A percentile compares a stretch with the other conserved stretches of the same genome.
phyloP scores from a whole-genome alignment of 2,113 vertebrate genomes.

The Megaceryle torquata region DNA sequence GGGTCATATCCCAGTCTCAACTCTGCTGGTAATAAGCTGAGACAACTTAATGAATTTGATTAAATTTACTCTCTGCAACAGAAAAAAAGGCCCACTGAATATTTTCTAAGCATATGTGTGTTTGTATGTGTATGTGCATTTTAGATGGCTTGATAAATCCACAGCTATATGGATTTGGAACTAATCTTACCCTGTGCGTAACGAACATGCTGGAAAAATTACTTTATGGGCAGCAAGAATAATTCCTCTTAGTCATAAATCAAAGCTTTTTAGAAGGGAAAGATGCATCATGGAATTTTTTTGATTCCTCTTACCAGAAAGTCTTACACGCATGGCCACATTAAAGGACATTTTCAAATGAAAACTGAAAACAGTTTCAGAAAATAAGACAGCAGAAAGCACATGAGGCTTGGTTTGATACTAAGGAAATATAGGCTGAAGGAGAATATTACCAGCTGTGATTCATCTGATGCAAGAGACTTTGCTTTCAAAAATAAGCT shows the following conservation, averaged over 20 bases:
- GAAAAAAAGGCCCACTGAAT: not conserved
- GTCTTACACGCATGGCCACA: constrained; percentile 4
- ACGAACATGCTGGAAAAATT: constrained; percentile 54
- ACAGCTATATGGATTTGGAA: constrained; percentile 57
- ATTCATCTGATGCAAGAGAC: constrained; percentile 50
- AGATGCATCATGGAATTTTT: constrained; percentile 32
- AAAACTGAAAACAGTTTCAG: constrained; percentile 52
- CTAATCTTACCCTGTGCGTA: constrained; percentile 20
- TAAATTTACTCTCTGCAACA: not conserved
- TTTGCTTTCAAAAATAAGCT: constrained; percentile 54
- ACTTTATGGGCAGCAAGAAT: constrained; percentile 24
- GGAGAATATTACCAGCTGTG: constrained; percentile 32
- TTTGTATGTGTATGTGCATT: not conserved
- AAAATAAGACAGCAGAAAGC: constrained; percentile 52
- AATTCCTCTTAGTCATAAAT: constrained; percentile 53
- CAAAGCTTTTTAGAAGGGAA: constrained; percentile 41
- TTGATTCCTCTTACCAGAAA: constrained; percentile 29
- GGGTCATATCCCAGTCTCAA: not conserved
- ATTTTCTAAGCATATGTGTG: not conserved
- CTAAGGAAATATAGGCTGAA: not conserved
- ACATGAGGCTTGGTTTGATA: constrained; percentile 27
- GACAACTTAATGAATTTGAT: not conserved
- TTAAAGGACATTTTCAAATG: constrained; percentile 30
- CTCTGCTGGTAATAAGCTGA: not conserved
- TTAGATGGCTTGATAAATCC: constrained; percentile 49